phyloP scores from a whole-genome alignment of 35 echinoderm and acorn worm species.

The Ptychodera flava region DNA sequence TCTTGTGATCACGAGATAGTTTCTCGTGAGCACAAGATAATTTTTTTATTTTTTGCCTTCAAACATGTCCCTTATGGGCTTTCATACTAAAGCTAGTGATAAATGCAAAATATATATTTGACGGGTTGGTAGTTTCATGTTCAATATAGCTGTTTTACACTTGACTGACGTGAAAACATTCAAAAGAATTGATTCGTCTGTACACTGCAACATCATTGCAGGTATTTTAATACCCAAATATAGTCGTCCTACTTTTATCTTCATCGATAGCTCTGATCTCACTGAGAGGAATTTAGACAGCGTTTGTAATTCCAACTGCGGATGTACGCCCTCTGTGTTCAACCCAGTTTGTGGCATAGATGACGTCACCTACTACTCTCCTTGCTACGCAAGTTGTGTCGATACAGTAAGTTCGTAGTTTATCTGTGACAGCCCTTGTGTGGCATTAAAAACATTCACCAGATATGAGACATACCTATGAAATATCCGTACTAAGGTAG shows the following conservation, averaged over 20 bases:
- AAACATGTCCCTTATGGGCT: too few species aligned
- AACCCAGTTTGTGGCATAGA: conserved; percentile 31
- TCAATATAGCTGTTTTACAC: not conserved
- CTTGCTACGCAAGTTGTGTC: conserved; percentile 39
- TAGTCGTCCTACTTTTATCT: not conserved
- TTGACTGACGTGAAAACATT: not conserved
- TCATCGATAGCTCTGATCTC: not conserved
- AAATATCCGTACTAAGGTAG: too few species aligned
- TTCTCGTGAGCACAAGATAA: too few species aligned
- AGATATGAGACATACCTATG: too few species aligned
- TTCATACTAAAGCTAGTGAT: too few species aligned
- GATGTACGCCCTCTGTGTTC: not conserved
- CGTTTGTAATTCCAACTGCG: not conserved
- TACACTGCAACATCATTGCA: too few species aligned
- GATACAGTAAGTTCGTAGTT: not conserved
- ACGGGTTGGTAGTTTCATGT: not conserved
- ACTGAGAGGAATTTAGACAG: not conserved
- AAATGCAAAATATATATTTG: too few species aligned
- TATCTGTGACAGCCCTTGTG: not conserved
- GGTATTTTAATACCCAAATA: not conserved
- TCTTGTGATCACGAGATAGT: too few species aligned
- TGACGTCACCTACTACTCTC: conserved; percentile 32
- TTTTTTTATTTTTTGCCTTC: too few species aligned
- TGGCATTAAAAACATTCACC: too few species aligned
- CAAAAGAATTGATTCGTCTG: not conserved